Evolutionary conservation across 2,888 invertebrate species (phyloP).

Genomic region (Sphecodes monilicornis): DNA sequence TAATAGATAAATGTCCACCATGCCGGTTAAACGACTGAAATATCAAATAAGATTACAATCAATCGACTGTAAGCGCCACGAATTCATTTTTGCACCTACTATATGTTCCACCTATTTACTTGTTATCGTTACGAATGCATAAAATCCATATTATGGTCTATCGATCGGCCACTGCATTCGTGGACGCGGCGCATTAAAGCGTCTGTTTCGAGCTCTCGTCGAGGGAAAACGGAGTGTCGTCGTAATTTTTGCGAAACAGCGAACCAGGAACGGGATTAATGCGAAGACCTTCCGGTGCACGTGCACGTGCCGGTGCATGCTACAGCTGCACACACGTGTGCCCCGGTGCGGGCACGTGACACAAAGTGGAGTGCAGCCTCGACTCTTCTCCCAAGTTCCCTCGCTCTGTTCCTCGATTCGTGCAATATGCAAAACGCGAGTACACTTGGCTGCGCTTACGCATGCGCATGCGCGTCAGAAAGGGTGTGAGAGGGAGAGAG

Average conservation of each 20-base stretch:
- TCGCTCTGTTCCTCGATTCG: neutral
- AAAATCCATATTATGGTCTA: too few species aligned
- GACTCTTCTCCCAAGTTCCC: neutral
- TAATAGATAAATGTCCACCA: too few species aligned
- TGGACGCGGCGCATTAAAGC: neutral
- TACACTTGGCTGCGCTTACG: neutral
- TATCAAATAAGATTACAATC: too few species aligned
- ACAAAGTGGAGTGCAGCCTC: neutral
- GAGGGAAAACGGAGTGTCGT: neutral
- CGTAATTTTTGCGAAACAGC: neutral
- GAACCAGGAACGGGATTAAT: neutral
- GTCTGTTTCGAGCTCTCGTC: neutral
- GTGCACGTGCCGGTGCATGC: slow-evolving; percentile 26
- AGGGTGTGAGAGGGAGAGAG: too few species aligned
- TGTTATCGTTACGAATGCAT: too few species aligned
- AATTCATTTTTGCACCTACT: too few species aligned
- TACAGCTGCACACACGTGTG: neutral
- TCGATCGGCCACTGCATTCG: too few species aligned
- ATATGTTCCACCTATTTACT: too few species aligned
- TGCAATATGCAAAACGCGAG: slow-evolving; percentile 5
- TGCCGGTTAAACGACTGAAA: too few species aligned
- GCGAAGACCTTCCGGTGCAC: slow-evolving; percentile 19
- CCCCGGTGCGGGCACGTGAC: neutral
- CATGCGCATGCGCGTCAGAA: neutral
- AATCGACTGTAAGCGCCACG: too few species aligned